Percentiles rank a stretch among this genome's conserved stretches.
phyloP scores from a whole-genome alignment of 2,113 vertebrate species.

The Glaucidium brasilianum region DNA sequence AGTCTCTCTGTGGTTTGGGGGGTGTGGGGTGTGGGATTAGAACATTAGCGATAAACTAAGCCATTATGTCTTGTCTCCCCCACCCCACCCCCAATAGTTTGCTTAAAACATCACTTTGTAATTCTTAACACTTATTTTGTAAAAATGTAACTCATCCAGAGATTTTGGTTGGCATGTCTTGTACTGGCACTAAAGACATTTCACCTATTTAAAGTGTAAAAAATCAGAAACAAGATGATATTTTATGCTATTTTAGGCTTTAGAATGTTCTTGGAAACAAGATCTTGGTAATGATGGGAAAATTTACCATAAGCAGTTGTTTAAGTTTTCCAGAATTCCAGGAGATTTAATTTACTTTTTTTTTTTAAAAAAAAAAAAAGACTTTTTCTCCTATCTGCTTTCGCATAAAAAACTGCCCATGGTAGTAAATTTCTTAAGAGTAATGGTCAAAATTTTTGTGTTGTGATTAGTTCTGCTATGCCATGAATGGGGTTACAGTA shows the following conservation, averaged over 20 bases:
- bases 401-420: not conserved
- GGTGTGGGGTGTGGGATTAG: not conserved
- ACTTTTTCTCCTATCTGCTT: not conserved
- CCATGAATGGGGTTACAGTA: not conserved
- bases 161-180: not conserved
- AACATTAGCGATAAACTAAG: not conserved
- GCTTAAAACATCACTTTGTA: not conserved
- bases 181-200: not conserved
- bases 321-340: not conserved
- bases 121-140: not conserved
- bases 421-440: not conserved
- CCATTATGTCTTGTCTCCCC: not conserved
- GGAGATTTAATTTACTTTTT: not conserved
- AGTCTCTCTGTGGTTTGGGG: fast-evolving
- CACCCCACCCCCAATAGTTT: not conserved
- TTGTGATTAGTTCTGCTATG: not conserved
- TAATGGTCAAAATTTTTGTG: not conserved
- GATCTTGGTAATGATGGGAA: not conserved
- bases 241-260: not conserved
- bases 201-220: not conserved
- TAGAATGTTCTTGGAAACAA: not conserved
- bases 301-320: not conserved
- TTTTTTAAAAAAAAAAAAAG: not conserved
- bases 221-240: not conserved
- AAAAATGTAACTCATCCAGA: not conserved